Evolutionary conservation across 2,888 invertebrate species (phyloP).

Genomic region (Drosophila meridiana): DNA sequence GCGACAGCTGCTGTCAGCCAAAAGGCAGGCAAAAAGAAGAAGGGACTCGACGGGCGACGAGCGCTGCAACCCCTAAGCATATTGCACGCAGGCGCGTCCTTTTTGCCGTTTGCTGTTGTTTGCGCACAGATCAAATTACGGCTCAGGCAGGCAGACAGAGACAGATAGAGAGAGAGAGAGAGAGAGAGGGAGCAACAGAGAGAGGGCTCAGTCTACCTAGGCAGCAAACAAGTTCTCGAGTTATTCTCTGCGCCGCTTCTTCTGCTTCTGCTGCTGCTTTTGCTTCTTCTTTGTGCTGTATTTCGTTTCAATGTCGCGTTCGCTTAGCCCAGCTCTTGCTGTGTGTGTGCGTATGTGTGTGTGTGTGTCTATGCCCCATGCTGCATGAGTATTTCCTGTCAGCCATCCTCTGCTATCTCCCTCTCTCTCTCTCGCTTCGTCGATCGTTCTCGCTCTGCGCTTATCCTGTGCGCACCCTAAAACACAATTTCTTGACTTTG

Average conservation of each 20-base stretch:
- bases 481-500: constrained; percentile 65
- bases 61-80: constrained; percentile 72
- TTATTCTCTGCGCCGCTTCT: constrained; percentile 28
- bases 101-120: constrained; percentile 51
- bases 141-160: constrained; percentile 45
- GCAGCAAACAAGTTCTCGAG: constrained; percentile 57
- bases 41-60: constrained; percentile 37
- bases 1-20: constrained; percentile 55
- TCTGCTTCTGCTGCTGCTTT: not conserved
- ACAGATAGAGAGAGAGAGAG: not conserved
- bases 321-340: constrained; percentile 37
- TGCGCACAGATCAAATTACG: constrained; percentile 73
- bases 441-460: not conserved
- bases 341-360: constrained; percentile 31
- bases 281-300: constrained; percentile 17
- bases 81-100: constrained; percentile 77
- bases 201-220: constrained; percentile 49
- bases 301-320: constrained; percentile 52
- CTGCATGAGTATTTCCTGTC: constrained; percentile 63
- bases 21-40: constrained; percentile 5
- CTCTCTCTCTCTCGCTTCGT: constrained; percentile 3
- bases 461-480: constrained; percentile 65
- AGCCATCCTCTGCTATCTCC: constrained; percentile 7
- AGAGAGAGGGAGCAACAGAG: not conserved
- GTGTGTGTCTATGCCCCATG: constrained; percentile 26